Percentiles rank a stretch among this genome's conserved stretches.
Conservation (phyloP, 2,797 vertebrate species). For the Petrocephalus sullivani region DNA sequence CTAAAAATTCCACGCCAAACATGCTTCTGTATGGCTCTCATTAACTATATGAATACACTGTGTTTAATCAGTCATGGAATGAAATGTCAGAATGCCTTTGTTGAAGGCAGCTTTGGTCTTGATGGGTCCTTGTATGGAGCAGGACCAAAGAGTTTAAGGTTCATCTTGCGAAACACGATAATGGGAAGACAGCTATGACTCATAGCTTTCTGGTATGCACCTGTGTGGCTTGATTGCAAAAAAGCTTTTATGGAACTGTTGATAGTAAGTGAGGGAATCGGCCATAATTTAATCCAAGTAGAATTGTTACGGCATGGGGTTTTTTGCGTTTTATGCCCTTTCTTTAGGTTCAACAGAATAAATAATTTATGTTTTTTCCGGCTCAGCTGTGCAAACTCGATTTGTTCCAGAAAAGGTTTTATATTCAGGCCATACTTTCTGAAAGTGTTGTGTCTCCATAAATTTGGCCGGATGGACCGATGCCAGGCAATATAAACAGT, state of each 20-base stretch:
- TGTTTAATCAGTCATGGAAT: not conserved
- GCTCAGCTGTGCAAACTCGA: not conserved
- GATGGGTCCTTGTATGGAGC: not conserved
- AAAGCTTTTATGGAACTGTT: not conserved
- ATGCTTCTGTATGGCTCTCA: not conserved
- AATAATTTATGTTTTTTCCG: not conserved
- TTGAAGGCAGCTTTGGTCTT: not conserved
- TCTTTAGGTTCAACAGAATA: not conserved
- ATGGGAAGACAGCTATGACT: not conserved
- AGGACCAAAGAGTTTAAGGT: not conserved
- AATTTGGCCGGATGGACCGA: not conserved
- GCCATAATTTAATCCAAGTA: not conserved
- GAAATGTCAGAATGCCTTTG: constrained; percentile 1
- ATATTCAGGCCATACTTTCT: not conserved
- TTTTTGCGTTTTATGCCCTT: not conserved
- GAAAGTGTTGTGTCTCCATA: constrained; percentile 8
- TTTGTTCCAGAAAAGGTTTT: constrained; percentile 10
- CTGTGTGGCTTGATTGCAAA: not conserved
- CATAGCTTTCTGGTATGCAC: not conserved
- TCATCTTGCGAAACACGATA: not conserved
- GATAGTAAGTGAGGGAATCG: not conserved
- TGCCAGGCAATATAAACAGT: constrained; percentile 37
- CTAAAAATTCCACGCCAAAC: not conserved
- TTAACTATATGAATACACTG: not conserved
- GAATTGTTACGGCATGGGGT: not conserved